Conservation (phyloP, 2,113 vertebrate species). For the Zosterops hypoxanthus region DNA sequence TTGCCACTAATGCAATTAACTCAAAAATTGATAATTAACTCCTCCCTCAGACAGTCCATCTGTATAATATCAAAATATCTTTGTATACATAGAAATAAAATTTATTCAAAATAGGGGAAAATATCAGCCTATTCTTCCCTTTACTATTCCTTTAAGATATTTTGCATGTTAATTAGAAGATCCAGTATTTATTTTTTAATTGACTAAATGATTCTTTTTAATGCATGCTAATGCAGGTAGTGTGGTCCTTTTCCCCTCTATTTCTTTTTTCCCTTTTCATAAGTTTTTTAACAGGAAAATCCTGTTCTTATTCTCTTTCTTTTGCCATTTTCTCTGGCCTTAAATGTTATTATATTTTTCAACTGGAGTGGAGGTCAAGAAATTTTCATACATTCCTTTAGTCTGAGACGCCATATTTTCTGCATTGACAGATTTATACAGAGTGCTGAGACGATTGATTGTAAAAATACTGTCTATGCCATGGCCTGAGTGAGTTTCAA, state of each 20-base stretch:
- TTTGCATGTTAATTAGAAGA: neutral
- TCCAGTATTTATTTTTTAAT: neutral
- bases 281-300: neutral
- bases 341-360: neutral
- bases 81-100: neutral
- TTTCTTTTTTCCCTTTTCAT: neutral
- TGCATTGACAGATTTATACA: neutral
- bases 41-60: rapidly evolving
- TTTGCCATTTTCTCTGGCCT: neutral
- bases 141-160: neutral
- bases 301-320: neutral
- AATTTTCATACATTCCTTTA: neutral
- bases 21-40: neutral
- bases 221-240: neutral
- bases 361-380: neutral
- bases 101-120: neutral
- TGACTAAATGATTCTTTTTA: neutral
- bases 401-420: neutral
- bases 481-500: neutral
- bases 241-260: rapidly evolving
- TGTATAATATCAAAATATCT: neutral
- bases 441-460: neutral
- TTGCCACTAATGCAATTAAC: neutral
- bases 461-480: neutral
- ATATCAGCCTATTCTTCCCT: neutral